These are phyloP conservation scores for Silurus asotus DNA, from an alignment of 2,113 vertebrate genomes.

Conservation along the genomic window DNA sequence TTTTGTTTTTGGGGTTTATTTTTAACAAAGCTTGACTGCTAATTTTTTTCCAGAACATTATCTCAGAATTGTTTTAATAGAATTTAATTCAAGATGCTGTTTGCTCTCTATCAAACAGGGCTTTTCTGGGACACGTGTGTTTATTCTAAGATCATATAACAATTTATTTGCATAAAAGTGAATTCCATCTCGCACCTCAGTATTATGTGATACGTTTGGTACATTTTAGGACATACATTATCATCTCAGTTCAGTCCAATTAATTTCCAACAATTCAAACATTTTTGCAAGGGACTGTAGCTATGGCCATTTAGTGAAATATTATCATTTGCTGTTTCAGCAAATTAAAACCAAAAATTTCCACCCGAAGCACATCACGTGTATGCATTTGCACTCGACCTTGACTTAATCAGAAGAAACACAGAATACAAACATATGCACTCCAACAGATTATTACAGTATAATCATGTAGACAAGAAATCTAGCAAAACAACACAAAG, in stretches of 20 bases:
- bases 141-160: background rate
- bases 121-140: background rate
- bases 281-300: background rate
- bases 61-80: background rate
- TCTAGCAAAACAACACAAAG: background rate
- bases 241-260: background rate
- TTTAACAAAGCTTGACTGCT: background rate
- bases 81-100: background rate
- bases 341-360: background rate
- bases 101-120: background rate
- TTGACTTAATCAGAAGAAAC: background rate
- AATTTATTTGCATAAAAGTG: too few relatives aligned
- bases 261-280: background rate
- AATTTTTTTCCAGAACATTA: background rate
- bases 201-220: background rate
- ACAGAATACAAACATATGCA: background rate
- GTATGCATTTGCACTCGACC: background rate
- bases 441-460: background rate
- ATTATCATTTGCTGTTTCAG: background rate
- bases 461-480: background rate
- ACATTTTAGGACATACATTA: too few relatives aligned
- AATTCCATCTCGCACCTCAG: too few relatives aligned
- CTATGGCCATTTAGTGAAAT: background rate
- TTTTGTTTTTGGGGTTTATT: background rate
- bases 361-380: background rate